Base-by-base conservation (phyloP, 2,888 invertebrate species). In the Agrotis exclamationis region DNA sequence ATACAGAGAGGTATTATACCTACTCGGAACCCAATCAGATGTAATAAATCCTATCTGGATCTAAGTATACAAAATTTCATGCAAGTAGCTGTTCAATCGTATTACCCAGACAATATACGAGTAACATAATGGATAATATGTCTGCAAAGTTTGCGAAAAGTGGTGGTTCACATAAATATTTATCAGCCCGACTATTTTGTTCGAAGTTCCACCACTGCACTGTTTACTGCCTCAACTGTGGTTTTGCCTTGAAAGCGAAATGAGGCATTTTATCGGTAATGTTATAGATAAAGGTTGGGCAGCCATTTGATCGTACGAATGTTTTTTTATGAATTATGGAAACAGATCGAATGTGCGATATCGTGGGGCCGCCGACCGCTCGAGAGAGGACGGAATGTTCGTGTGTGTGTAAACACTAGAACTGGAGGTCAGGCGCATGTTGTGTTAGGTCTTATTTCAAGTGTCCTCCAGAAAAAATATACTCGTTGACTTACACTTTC, bases 291-390 rank as follows among this genome's bases (percentile, higher is more conserved):
- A 65, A 65, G 62, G 56, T 48, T 65, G 64, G 69, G 53, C 72
- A 70, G 59, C 44, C 63, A 24, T 48, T 54, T 28, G 28, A 58
- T 24, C 50, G 28, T 11, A 7, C 56, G 16, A 54, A 67, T 79
- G 64, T 80, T 79, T 76, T 65, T 76, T 51, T 80, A 72, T 76
- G 80, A 80, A 80, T 80, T 68, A 79, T 79, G 79, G 62, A 79
- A 70, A 72, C 54, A 71, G 57, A 80, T 75, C 20, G 60, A 66
- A 60, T 59, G 59, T 50, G 28, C 13, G 63, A 54, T 66, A 78
- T 63, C 64, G 63, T 65, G 57, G 45, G 64, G 44, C 16, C 51
- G 18, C 20, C 33, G 56, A 56, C 13, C 56, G 28, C 3, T 22
- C 16, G 39, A 39, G 39, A 20, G 39, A 22, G 16, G 16, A 33